Conservation (phyloP, 2,888 invertebrate species). For the Pachymerium ferrugineum region DNA sequence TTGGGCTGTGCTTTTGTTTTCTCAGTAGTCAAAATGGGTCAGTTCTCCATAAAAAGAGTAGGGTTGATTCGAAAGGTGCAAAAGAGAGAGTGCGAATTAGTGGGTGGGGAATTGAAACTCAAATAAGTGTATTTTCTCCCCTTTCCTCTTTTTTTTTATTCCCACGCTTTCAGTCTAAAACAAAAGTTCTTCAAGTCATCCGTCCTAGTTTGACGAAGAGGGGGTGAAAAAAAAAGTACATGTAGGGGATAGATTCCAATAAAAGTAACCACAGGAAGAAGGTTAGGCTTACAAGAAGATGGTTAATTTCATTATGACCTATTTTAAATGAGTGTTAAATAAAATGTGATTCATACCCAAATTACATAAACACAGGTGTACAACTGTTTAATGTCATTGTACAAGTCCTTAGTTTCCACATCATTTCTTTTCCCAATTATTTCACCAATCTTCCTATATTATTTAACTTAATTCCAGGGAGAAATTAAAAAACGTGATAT, state of each 20-base stretch:
- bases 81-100: background rate
- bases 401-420: slow-evolving; percentile 24
- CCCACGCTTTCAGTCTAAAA: background rate
- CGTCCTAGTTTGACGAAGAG: background rate
- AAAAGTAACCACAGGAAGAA: background rate
- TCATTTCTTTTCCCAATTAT: slow-evolving; percentile 7
- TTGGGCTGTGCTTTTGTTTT: background rate
- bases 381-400: slow-evolving; percentile 17
- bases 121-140: background rate
- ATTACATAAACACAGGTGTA: slow-evolving; percentile 5
- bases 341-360: slow-evolving; percentile 10
- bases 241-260: background rate
- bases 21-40: background rate
- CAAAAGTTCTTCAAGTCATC: background rate
- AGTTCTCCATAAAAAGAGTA: background rate
- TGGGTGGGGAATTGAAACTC: background rate
- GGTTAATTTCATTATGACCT: slow-evolving; percentile 19
- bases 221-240: background rate
- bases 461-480: slow-evolving; percentile 6
- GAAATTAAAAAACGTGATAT: slow-evolving; percentile 3
- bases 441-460: slow-evolving; percentile 11
- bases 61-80: background rate
- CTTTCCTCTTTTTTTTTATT: background rate
- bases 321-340: slow-evolving; percentile 1
- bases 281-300: background rate